Evolutionary conservation across 2,113 vertebrate genomes (phyloP).

Genomic region (Mastomys natalensis): DNA sequence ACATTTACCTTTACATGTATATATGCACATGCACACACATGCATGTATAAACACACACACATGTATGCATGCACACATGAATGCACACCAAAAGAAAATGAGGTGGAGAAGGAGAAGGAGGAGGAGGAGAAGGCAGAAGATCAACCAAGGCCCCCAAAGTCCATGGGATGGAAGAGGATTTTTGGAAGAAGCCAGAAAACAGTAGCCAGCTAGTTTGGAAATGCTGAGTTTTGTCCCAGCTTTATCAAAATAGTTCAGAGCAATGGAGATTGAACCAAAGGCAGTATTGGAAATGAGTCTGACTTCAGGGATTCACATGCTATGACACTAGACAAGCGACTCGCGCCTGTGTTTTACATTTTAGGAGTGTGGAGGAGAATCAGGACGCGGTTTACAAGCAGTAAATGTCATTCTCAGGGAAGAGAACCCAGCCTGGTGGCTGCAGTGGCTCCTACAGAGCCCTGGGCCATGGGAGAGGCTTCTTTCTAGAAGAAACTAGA

Average conservation of each 20-base stretch:
- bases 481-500: neutral
- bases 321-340: neutral
- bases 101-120: neutral
- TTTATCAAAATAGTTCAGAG: neutral
- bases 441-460: neutral
- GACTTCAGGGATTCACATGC: neutral
- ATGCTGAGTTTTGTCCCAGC: neutral
- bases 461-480: slow-evolving; percentile 1
- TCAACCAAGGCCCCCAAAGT: neutral
- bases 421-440: neutral
- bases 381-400: neutral
- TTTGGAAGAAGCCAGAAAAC: neutral
- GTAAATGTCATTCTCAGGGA: neutral
- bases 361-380: neutral
- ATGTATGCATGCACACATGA: too few relatives aligned
- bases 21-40: neutral
- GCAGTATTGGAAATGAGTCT: neutral
- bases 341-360: neutral
- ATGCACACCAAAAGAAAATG: neutral
- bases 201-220: slow-evolving; percentile 21
- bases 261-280: neutral
- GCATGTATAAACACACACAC: neutral
- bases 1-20: neutral
- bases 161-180: neutral
- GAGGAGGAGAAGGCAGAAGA: neutral